Conservation (phyloP, 2,113 vertebrate genomes). For the Baryphthengus martii region DNA sequence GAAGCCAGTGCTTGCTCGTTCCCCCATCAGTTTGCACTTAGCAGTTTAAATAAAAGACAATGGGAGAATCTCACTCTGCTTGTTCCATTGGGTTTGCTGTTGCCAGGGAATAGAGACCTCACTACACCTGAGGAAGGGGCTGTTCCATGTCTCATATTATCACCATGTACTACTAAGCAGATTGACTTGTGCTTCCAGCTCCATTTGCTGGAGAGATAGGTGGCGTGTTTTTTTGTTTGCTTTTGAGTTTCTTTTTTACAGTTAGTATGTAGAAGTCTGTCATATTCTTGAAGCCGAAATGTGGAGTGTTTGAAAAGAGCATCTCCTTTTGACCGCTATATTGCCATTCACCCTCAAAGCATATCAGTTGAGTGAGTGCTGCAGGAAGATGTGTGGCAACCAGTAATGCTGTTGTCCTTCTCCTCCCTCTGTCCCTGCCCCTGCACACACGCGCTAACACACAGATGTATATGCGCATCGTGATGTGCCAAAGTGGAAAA, state of each 20-base stretch:
- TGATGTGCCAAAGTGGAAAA: neutral
- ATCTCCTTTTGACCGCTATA: neutral
- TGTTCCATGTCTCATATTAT: neutral
- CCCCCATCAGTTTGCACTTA: neutral
- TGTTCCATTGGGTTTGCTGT: neutral
- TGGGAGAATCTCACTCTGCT: neutral
- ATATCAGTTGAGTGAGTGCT: neutral
- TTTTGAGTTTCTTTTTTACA: neutral
- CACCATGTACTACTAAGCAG: neutral
- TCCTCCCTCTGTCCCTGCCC: neutral
- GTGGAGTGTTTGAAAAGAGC: neutral
- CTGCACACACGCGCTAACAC: fast-evolving
- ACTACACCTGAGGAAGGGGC: neutral
- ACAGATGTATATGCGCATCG: fast-evolving
- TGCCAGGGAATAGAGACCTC: neutral
- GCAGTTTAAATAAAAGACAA: neutral
- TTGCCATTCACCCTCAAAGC: neutral
- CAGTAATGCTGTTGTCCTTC: neutral
- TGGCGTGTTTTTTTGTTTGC: neutral
- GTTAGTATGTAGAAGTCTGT: neutral
- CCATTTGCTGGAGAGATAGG: fast-evolving
- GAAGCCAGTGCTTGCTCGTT: neutral
- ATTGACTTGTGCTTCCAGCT: neutral
- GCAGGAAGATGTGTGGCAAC: neutral
- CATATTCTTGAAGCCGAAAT: neutral